A percentile compares a stretch with the other conserved stretches of the same genome.
These are phyloP conservation scores for Pseudopleuronectes americanus DNA, from an alignment of 2,797 vertebrate species.

Conservation along the genomic window DNA sequence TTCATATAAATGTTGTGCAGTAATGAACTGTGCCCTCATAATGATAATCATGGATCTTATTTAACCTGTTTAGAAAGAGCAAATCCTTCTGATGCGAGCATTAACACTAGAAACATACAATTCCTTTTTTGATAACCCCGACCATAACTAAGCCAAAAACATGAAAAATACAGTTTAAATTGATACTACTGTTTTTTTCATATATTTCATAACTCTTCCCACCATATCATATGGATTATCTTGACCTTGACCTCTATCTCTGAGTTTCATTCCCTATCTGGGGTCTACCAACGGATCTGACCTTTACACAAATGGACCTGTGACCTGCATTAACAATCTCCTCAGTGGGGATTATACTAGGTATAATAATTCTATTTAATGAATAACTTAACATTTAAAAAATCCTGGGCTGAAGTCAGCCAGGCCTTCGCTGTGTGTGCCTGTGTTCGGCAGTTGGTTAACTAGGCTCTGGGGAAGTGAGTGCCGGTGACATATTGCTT, in stretches of 20 bases:
- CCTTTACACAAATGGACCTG: constrained; percentile 73
- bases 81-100: constrained; percentile 12
- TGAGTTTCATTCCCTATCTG: constrained; percentile 41
- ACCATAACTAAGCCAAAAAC: constrained; percentile 1
- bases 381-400: constrained; percentile 85
- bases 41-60: constrained; percentile 34
- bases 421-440: constrained; percentile 52
- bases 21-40: constrained; percentile 37
- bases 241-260: constrained; percentile 58
- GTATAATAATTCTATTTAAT: constrained; percentile 81
- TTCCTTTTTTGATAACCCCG: constrained; percentile 13
- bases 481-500: constrained; percentile 54
- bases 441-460: constrained; percentile 57
- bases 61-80: constrained; percentile 32
- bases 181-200: constrained; percentile 1
- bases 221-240: constrained; percentile 53
- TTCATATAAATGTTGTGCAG: constrained; percentile 36
- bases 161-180: constrained; percentile 9
- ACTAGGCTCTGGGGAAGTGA: constrained; percentile 62
- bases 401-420: constrained; percentile 63
- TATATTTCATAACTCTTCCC: constrained; percentile 10
- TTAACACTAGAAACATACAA: background rate
- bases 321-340: constrained; percentile 75
- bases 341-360: constrained; percentile 57
- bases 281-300: constrained; percentile 59